A percentile compares a stretch with the other conserved stretches of the same genome.
Evolutionary conservation across 1,140 invertebrate species (phyloP).

Genomic region (Aphelenchoides fujianensis): DNA sequence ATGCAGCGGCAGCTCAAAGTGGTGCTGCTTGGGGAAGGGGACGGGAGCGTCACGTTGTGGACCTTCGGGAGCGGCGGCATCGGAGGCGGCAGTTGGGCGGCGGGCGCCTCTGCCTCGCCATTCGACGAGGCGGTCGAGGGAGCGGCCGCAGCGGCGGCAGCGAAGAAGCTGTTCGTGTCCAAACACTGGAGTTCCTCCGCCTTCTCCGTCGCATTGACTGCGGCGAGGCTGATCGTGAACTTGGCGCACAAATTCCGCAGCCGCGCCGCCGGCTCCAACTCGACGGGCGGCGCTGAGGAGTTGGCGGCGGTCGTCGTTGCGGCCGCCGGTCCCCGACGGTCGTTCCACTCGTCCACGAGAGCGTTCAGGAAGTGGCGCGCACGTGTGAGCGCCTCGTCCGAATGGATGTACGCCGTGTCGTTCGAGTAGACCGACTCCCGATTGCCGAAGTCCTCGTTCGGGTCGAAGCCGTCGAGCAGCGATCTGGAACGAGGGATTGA

Average conservation of each 20-base stretch:
- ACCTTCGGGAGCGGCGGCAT: background rate
- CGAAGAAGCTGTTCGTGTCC: slow-evolving; percentile 8
- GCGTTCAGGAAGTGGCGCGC: slow-evolving; percentile 46
- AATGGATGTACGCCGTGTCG: slow-evolving; percentile 21
- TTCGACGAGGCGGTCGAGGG: no score
- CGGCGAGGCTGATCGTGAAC: slow-evolving; percentile 1
- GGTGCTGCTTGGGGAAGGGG: slow-evolving; percentile 27
- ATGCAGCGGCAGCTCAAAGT: slow-evolving; percentile 37
- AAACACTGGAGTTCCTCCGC: background rate
- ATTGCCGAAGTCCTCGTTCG: slow-evolving; percentile 9
- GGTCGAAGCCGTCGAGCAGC: slow-evolving; percentile 25
- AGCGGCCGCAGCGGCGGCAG: background rate
- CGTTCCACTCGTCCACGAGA: slow-evolving; percentile 50
- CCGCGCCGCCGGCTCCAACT: slow-evolving; percentile 1
- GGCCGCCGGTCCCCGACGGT: background rate
- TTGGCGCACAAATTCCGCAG: slow-evolving; percentile 18
- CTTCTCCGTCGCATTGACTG: background rate
- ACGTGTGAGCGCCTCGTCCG: slow-evolving; percentile 34
- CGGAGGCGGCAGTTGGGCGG: no score
- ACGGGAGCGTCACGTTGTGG: background rate
- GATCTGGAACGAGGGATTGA: slow-evolving; percentile 15
- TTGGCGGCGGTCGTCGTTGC: background rate
- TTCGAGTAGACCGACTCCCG: slow-evolving; percentile 22
- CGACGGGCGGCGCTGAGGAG: background rate
- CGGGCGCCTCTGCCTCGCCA: no score